These are phyloP conservation scores for Circaetus gallicus DNA, from an alignment of 2,113 vertebrate species.

Conservation along the genomic window DNA sequence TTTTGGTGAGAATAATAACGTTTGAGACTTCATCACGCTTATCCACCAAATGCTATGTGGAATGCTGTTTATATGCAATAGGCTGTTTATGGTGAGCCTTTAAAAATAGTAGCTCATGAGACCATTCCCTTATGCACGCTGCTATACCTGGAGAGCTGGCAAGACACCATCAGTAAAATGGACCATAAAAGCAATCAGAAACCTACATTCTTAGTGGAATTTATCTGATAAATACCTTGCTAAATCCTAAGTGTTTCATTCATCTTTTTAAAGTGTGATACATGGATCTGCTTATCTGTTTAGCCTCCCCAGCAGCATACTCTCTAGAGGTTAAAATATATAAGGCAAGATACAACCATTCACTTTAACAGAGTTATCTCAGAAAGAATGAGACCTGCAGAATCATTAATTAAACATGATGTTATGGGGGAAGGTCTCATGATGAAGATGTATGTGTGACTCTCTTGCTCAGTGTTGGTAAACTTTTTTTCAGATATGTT, in stretches of 20 bases:
- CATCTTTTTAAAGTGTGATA: constrained; percentile 19
- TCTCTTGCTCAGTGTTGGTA: background rate
- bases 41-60: background rate
- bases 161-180: constrained; percentile 39
- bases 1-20: background rate
- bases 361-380: background rate
- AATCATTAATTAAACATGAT: constrained; percentile 30
- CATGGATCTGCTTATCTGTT: background rate
- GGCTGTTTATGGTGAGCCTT: background rate
- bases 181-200: constrained; percentile 37
- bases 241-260: constrained; percentile 31
- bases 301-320: background rate
- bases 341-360: background rate
- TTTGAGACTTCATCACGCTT: background rate
- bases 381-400: background rate
- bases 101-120: constrained; percentile 31
- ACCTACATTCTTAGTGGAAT: background rate
- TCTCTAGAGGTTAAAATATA: background rate
- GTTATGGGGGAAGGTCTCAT: background rate
- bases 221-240: constrained; percentile 51
- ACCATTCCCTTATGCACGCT: background rate
- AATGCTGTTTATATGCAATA: background rate
- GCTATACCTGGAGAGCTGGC: background rate
- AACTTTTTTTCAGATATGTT: background rate
- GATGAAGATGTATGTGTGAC: background rate